Conservation (phyloP, 2,888 invertebrate species). For the Frankliniella intonsa region DNA sequence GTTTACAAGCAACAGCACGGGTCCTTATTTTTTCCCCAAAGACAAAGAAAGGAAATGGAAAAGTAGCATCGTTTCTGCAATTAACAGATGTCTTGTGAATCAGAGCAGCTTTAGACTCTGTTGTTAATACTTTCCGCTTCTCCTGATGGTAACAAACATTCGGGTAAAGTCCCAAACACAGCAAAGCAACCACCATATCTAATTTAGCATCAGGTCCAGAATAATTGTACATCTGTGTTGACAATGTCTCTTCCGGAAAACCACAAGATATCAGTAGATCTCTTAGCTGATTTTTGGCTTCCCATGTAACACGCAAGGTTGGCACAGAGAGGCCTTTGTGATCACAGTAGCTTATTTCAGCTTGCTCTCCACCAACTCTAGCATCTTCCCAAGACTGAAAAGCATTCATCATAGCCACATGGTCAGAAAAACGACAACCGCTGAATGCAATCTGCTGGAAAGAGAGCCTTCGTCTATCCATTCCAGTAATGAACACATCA, state of each 20-base stretch:
- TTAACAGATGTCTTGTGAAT: slow-evolving; percentile 97
- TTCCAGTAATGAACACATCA: slow-evolving; percentile 83
- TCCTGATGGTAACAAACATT: slow-evolving; percentile 95
- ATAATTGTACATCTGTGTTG: slow-evolving; percentile 69
- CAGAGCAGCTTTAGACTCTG: slow-evolving; percentile 89
- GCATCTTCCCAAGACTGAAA: slow-evolving; percentile 65
- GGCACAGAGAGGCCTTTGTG: slow-evolving; percentile 84
- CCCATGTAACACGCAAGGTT: slow-evolving; percentile 84
- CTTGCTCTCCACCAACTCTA: slow-evolving; percentile 54
- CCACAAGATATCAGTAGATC: slow-evolving; percentile 68
- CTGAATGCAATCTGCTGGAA: slow-evolving; percentile 81
- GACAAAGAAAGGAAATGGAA: slow-evolving; percentile 92
- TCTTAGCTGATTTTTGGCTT: slow-evolving; percentile 76
- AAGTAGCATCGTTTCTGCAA: slow-evolving; percentile 78
- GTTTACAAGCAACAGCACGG: slow-evolving; percentile 91
- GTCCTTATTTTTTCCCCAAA: slow-evolving; percentile 98
- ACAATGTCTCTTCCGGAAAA: slow-evolving; percentile 83
- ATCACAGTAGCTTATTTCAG: slow-evolving; percentile 83
- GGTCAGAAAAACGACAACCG: slow-evolving; percentile 86
- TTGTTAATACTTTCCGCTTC: slow-evolving; percentile 90
- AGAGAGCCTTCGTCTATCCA: slow-evolving; percentile 65
- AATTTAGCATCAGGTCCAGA: slow-evolving; percentile 69
- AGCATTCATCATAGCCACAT: slow-evolving; percentile 89
- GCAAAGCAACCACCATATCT: slow-evolving; percentile 77
- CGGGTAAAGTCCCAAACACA: slow-evolving; percentile 91